Base-by-base conservation (phyloP, 2,888 invertebrate species). In the Cyaniris semiargus region DNA sequence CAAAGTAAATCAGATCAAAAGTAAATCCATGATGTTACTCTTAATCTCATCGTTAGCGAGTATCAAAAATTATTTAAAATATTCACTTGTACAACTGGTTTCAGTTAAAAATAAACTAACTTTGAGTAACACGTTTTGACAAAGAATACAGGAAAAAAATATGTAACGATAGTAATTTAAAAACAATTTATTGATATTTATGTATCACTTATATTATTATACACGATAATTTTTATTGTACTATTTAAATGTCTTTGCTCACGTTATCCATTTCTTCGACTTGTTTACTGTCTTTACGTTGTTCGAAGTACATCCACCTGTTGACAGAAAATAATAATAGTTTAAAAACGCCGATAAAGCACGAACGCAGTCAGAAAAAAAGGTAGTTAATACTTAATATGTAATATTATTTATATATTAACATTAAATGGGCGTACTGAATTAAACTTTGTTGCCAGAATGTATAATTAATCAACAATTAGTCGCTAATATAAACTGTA, bases 221-320 rank as follows among this genome's bases (percentile, higher is more conserved):
- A 76, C 60, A 77, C 31, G 71, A 74, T 53, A 76, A 72, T n/a
- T 38, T 77, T 66, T 74, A 58, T 76, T 38, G 77, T 27, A 76
- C 77, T 80, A 79, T 8, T 53, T 83, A 83, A 81, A 84, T 84
- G 80, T 86, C 87, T 81, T 86, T 87, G 76, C 86, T 89, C 2
- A 80, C 86, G 80, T 85, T 85, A 76, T 88, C 88, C 80, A 84
- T 79, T 83, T 87, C 87, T 70, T 86, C 84, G 8, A 82, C 82
- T 81, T 84, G 85, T 81, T 87, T 87, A 80, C 85, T 88, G 82
- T 95, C 95, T 83, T 94, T 92, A 80, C 92, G 94, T 84, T 96
- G 95, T 85, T 96, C 95, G 80, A 95, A 94, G 86, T 96, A 96
- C 93, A 96, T 95, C 96, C 96, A 96, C 77, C 96, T 96, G 89